Conservation (phyloP, 1,140 invertebrate species). For the Aplysia californica region DNA sequence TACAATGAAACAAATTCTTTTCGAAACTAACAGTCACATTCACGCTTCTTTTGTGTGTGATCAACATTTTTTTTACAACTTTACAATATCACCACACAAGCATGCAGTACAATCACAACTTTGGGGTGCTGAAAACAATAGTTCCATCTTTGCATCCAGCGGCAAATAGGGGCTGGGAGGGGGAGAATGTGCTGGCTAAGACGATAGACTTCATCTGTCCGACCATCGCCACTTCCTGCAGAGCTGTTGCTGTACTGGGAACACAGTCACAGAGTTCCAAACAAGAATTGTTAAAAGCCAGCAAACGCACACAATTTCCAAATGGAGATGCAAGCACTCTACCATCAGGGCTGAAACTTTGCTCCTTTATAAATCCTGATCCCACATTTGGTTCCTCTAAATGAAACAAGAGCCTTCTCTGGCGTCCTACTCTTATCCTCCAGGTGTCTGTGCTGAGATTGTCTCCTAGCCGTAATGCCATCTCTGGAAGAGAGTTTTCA, state of each 20-base stretch:
- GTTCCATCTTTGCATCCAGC: slow-evolving; percentile 89
- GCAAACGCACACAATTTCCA: slow-evolving; percentile 82
- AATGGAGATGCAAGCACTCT: slow-evolving; percentile 90
- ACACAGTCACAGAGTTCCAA: slow-evolving; percentile 78
- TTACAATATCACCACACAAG: too few relatives aligned
- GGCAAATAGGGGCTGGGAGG: slow-evolving; percentile 84
- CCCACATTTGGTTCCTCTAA: slow-evolving; percentile 89
- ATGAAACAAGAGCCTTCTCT: slow-evolving; percentile 82
- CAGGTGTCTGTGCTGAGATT: neutral
- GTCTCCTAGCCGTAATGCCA: too few relatives aligned
- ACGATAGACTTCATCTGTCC: slow-evolving; percentile 85
- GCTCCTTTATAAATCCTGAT: slow-evolving; percentile 82
- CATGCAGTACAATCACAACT: too few relatives aligned
- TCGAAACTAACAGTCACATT: too few relatives aligned
- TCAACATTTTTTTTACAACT: too few relatives aligned
- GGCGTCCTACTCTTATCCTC: too few relatives aligned
- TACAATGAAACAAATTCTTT: too few relatives aligned
- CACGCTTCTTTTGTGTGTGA: too few relatives aligned
- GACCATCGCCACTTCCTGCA: slow-evolving; percentile 77
- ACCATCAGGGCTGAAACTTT: slow-evolving; percentile 90
- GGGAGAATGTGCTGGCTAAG: slow-evolving; percentile 92
- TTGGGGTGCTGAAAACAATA: slow-evolving; percentile 90
- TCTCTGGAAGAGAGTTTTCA: too few relatives aligned
- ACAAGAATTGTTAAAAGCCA: slow-evolving; percentile 83
- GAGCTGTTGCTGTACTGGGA: slow-evolving; percentile 53